phyloP scores from a whole-genome alignment of 53 echinoderm and acorn worm species.

The Actinopyga echinites region DNA sequence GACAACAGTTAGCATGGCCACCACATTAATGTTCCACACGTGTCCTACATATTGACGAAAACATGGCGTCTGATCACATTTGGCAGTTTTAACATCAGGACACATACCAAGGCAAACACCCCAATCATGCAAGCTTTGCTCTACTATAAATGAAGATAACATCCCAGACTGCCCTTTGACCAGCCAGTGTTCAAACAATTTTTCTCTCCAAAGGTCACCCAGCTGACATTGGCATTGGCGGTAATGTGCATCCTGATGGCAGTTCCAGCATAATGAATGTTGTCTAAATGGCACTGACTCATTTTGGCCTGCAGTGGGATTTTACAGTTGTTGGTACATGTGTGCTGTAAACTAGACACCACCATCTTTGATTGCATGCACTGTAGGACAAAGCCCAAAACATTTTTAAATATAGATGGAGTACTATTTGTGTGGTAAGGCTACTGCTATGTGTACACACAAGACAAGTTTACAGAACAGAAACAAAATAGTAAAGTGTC shows the following conservation, averaged over 20 bases:
- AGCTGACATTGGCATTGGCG: constrained; percentile 27
- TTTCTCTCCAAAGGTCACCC: constrained; percentile 21
- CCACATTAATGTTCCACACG: no score
- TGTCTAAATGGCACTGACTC: constrained; percentile 30
- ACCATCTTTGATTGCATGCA: neutral
- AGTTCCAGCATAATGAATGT: constrained; percentile 25
- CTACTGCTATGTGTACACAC: no score
- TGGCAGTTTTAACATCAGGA: constrained; percentile 8
- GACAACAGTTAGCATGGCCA: no score
- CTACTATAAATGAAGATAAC: neutral
- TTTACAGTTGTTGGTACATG: neutral
- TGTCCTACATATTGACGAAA: no score
- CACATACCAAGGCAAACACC: constrained; percentile 39
- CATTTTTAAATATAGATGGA: no score
- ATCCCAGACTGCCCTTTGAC: constrained; percentile 37
- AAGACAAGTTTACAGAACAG: no score
- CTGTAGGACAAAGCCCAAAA: no score
- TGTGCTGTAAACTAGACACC: neutral
- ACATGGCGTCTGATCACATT: no score
- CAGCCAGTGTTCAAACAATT: constrained; percentile 13
- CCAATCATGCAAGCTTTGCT: neutral
- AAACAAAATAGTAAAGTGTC: no score
- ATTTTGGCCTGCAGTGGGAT: constrained; percentile 19
- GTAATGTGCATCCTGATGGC: constrained; percentile 36
- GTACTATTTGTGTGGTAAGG: no score